Evolutionary conservation across 1,140 invertebrate genomes (phyloP), one percentile per base, ranked within the genome.

Genomic region (Anthonomus grandis): DNA sequence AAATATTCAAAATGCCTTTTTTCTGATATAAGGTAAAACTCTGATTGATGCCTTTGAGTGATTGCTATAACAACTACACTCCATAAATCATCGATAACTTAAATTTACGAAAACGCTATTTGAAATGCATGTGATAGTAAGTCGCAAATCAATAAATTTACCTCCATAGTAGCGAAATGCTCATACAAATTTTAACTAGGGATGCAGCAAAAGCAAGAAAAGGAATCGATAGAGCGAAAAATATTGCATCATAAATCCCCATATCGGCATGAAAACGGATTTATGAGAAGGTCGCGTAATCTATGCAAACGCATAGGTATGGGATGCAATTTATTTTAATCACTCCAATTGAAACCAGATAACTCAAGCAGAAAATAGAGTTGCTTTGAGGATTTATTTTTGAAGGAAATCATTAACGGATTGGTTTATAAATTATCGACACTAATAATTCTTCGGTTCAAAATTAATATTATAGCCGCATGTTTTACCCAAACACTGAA

Each of bases 271-370:
- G 10, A 27, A 47, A 47, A 27, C 31, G 21, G 44, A 47, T 47
- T 47, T 47, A 47, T 47, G 44, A 18, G 15, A 27, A 27, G 5
- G 44, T 12, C 24, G 5, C 17, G 44, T 47, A 47, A 47, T 47
- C 44, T 47, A 47, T 47, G 44, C 44, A 47, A 47, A 47, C 44
- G 44, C 22, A 27, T 47, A 47, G 44, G 44, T 47, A 47, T 27
- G 44, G 24, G 31, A 25, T 47, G 44, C 13, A 47, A 47, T 47
- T 22, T 18, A 47, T 47, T 47, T 47, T 47, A 47, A 47, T 47
- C 23, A 27, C 12, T 22, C 23, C 24, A 8, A 25, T 27, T 47
- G 31, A 47, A 47, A 47, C 44, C 31, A 12, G 25, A 27, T 47
- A n/a, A 25, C 41, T 19, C 18, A 44, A 44, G 18, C 21, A 44